Percentiles rank a stretch among this genome's conserved stretches.
Evolutionary conservation across 2,113 vertebrate genomes (phyloP).

Genomic region (Myxocyprinus asiaticus): DNA sequence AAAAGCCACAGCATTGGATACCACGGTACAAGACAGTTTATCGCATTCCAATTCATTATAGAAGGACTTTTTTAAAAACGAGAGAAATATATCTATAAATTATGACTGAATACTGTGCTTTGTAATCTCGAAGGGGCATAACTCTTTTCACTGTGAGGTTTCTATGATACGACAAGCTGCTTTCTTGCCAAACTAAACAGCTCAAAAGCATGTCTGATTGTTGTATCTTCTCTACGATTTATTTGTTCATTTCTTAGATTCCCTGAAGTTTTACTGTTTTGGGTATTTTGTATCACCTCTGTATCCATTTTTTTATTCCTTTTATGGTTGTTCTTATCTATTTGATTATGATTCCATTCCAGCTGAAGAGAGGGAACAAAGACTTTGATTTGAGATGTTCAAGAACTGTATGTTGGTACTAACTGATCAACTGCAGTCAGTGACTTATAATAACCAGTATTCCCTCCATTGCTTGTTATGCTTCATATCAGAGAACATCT

Average conservation of each 20-base stretch:
- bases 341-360: slow-evolving; percentile 74
- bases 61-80: slow-evolving; percentile 56
- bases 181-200: slow-evolving; percentile 80
- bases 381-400: slow-evolving; percentile 65
- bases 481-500: not conserved
- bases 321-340: slow-evolving; percentile 73
- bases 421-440: slow-evolving; percentile 72
- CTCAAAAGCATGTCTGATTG: slow-evolving; percentile 79
- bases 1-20: slow-evolving; percentile 55
- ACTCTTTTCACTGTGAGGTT: slow-evolving; percentile 84
- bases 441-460: slow-evolving; percentile 54
- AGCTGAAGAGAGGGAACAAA: slow-evolving; percentile 68
- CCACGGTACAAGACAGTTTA: slow-evolving; percentile 64
- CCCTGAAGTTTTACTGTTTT: slow-evolving; percentile 63
- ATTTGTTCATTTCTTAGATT: slow-evolving; percentile 57
- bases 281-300: slow-evolving; percentile 76
- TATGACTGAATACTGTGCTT: slow-evolving; percentile 83
- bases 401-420: slow-evolving; percentile 67
- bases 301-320: slow-evolving; percentile 75
- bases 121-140: slow-evolving; percentile 79
- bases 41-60: slow-evolving; percentile 59
- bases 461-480: slow-evolving; percentile 37
- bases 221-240: slow-evolving; percentile 68
- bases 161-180: slow-evolving; percentile 77
- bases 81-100: slow-evolving; percentile 69